Percentiles rank a stretch among this genome's conserved stretches.
phyloP scores from a whole-genome alignment of 64 coral and sea anemone genomes.

The Actinia tenebrosa region DNA sequence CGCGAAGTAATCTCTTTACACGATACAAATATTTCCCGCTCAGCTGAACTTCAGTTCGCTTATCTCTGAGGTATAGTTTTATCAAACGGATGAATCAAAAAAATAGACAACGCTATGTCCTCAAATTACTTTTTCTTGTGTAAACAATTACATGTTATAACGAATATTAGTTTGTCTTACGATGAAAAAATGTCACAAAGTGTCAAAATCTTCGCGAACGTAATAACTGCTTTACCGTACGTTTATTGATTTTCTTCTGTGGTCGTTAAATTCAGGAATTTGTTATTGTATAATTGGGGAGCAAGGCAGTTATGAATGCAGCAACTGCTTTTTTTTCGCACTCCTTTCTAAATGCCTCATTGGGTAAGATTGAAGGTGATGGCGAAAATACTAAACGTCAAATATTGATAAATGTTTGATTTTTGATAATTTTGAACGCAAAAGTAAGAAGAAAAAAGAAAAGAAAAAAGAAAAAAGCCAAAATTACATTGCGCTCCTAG shows the following conservation, averaged over 20 bases:
- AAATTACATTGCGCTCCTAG: too few relatives aligned
- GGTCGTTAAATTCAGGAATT: background rate
- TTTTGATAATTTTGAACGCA: too few relatives aligned
- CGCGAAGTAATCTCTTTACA: too few relatives aligned
- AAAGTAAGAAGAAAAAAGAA: too few relatives aligned
- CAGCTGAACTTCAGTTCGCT: background rate
- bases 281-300: background rate
- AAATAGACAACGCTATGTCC: background rate
- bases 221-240: background rate
- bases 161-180: background rate
- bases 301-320: background rate
- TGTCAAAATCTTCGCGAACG: background rate
- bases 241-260: background rate
- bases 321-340: too few relatives aligned
- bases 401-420: too few relatives aligned
- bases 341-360: too few relatives aligned
- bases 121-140: background rate
- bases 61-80: background rate
- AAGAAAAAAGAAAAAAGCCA: too few relatives aligned
- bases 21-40: background rate
- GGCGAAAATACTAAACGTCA: too few relatives aligned
- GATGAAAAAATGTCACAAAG: background rate
- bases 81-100: background rate
- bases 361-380: too few relatives aligned
- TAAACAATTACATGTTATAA: background rate